Base-by-base conservation (phyloP, 2,888 invertebrate genomes). In the Phyllotreta cruciferae region DNA sequence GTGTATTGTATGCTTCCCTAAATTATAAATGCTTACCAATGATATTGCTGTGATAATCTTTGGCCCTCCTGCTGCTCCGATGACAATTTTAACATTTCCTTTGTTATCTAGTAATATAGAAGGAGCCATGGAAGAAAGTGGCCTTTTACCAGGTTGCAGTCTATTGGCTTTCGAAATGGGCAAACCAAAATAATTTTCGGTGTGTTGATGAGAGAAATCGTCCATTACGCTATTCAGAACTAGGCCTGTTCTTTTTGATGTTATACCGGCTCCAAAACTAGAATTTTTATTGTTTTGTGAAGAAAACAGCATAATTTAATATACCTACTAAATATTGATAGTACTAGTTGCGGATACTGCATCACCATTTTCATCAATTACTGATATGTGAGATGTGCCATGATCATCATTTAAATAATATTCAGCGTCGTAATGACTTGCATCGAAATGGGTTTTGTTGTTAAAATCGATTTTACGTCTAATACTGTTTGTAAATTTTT, bases 221-320 rank as follows among this genome's bases (percentile, higher is more conserved):
- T 96, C 94, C 94, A 98, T 96, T 66, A 93, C 93, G 78, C 95
- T 92, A 80, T 98, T 98, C 80, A 94, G 90, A n/a, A 98, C 83
- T 14, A 98, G 91, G 0, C 97, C 98, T 0, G 94, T 93, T 56
- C 87, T 87, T 24, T 82, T 82, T 0, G 95, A 94, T 3, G 90
- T 85, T 66, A 90, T 85, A 62, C 91, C 90, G 1, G 93, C 90
- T 1, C 96, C 97, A 78, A 92, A 93, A 76, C 60, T 60, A 39
- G 10, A 50, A 58, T 50, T 24, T 24, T 24, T 24, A 24, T 24
- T 24, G 24, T 24, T 24, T 4, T 24, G 24, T 24, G 24, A 24
- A 24, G 2, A 24, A 24, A 24, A 1, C 4, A 24, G 24, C 11
- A 6, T 41, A 38, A 60, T 49, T n/a, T n/a, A n/a, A n/a, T n/a